Conservation (phyloP, 1,140 invertebrate species). For the Agrilus planipennis region DNA sequence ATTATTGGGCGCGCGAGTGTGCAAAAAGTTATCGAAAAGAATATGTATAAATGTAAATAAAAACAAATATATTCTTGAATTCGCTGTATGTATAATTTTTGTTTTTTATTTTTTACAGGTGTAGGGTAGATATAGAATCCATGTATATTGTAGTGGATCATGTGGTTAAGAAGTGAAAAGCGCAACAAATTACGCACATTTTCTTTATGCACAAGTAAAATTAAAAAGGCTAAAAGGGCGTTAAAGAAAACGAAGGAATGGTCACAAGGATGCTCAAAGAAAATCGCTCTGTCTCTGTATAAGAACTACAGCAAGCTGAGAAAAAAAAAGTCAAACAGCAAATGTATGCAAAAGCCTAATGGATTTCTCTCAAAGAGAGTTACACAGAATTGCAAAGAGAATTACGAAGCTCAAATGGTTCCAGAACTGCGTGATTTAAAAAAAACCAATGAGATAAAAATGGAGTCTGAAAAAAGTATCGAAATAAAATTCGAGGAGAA, state of each 20-base stretch:
- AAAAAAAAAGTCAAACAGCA: neutral
- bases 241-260: constrained; percentile 6
- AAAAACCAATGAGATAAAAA: constrained; percentile 3
- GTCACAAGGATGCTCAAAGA: constrained; percentile 12
- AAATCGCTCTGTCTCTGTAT: constrained; percentile 6
- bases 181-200: constrained; percentile 19
- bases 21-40: too few relatives aligned
- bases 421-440: constrained; percentile 17
- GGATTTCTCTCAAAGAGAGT: neutral
- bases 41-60: too few relatives aligned
- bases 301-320: constrained; percentile 4
- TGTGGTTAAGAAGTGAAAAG: constrained; percentile 32
- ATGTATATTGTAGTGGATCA: too few relatives aligned
- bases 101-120: too few relatives aligned
- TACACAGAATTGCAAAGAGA: constrained; percentile 26
- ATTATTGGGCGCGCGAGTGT: too few relatives aligned
- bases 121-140: too few relatives aligned
- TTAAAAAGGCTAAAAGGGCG: constrained; percentile 4
- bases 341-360: constrained; percentile 10
- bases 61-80: too few relatives aligned
- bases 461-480: neutral
- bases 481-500: neutral
- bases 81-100: too few relatives aligned
- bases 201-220: constrained; percentile 10
- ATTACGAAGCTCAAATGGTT: constrained; percentile 27